Percentiles rank a stretch among this genome's conserved stretches.
Conservation (phyloP, 2,888 invertebrate species). For the Platynereis dumerilii region DNA sequence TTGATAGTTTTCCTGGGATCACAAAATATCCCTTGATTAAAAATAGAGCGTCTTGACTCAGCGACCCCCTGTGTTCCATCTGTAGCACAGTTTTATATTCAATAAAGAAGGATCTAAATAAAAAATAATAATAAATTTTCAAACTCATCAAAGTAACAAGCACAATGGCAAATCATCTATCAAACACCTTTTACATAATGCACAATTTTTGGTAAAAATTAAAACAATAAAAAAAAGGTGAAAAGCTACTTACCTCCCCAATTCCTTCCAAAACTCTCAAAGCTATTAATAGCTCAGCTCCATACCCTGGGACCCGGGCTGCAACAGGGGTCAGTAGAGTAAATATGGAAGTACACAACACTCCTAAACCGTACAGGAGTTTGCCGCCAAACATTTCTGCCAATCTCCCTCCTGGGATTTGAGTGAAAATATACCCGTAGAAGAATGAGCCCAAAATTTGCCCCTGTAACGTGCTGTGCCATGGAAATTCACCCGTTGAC, state of each 20-base stretch:
- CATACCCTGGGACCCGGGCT: slow-evolving; percentile 73
- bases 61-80: no score
- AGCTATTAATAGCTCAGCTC: slow-evolving; percentile 69
- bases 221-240: no score
- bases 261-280: slow-evolving; percentile 81
- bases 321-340: slow-evolving; percentile 81
- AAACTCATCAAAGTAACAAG: no score
- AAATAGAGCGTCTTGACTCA: no score
- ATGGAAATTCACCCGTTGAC: slow-evolving; percentile 51
- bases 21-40: no score
- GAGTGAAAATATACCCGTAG: slow-evolving; percentile 59
- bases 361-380: slow-evolving; percentile 80
- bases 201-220: no score
- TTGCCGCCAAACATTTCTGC: slow-evolving; percentile 88
- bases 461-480: slow-evolving; percentile 52
- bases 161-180: no score
- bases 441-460: slow-evolving; percentile 58
- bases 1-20: no score
- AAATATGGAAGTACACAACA: slow-evolving; percentile 81
- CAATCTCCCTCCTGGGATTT: slow-evolving; percentile 64
- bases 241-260: slow-evolving; percentile 77
- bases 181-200: no score
- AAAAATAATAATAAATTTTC: no score
- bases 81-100: no score
- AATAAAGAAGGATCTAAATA: no score